Base-by-base conservation (phyloP, 2,888 invertebrate genomes). In the Drosophila anomalipes region DNA sequence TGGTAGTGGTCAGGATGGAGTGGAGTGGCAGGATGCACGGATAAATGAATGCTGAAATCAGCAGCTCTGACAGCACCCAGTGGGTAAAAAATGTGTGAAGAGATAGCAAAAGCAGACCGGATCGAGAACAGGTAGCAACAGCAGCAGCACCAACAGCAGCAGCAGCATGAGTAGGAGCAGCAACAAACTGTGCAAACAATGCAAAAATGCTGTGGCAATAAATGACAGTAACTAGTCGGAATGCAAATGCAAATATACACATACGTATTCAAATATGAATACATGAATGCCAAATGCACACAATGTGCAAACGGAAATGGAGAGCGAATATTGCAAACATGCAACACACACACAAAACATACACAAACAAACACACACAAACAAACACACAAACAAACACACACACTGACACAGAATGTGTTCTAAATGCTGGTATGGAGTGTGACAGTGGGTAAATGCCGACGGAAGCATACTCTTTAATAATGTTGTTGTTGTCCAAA, bases 161-260 rank as follows among this genome's bases (percentile, higher is more conserved):
- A 47, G 59, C 2, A 53, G 7, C 52, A 12, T 12, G 52, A 53
- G 32, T 12, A 2, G 60, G 16, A 39, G 30, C 22, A 54, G 70
- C 41, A 41, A n/a, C 39, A 57, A 57, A 35, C 35, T 52, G 57
- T 74, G 74, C 64, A 74, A 75, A 87, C 82, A 89, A 82, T 77
- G 76, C 78, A 72, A 52, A 78, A 86, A 78, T 72, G 33, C 67
- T 65, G 66, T 59, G 57, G 64, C 82, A 69, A 86, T 76, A 80
- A 82, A 86, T 90, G 86, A 77, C 82, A 88, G 76, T 78, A 86
- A 77, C 89, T 68, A 81, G 73, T 71, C 41, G 49, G 72, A 58
- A 77, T 58, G 33, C 56, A 54, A 69, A 70, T 65, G 65, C 30
- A 47, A 53, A 28, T 28, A 44, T 39, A 44, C 53, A 41, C 28